These are phyloP conservation scores for Palythoa caribaeorum DNA, from an alignment of 92 coral and sea anemone species.

Conservation along the genomic window DNA sequence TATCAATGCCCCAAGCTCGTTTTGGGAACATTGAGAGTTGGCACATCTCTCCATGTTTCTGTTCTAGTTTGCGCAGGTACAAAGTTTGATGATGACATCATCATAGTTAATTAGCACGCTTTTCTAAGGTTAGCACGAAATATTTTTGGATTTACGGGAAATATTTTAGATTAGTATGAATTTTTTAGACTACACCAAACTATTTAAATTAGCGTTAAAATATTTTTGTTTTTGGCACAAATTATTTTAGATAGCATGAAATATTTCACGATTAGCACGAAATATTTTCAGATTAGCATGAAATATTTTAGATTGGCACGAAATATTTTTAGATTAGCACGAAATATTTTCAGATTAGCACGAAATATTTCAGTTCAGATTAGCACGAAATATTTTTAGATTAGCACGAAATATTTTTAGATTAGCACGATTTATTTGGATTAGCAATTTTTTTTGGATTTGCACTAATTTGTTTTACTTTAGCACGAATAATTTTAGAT, in stretches of 20 bases:
- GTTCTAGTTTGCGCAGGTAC: no score
- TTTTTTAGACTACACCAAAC: no score
- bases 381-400: neutral
- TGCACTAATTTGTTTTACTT: no score
- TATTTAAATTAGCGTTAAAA: no score
- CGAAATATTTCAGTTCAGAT: neutral
- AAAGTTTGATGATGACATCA: no score
- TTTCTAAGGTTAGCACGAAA: neutral
- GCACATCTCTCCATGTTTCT: no score
- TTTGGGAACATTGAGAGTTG: no score
- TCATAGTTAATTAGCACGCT: no score
- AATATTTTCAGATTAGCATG: neutral
- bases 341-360: neutral
- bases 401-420: neutral
- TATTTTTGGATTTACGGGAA: neutral
- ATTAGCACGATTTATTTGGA: neutral
- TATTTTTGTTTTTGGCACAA: no score
- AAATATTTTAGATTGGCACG: neutral
- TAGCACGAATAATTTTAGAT: neutral
- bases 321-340: neutral
- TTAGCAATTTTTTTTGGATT: neutral
- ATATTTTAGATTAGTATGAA: neutral
- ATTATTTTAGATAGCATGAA: neutral
- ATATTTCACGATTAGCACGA: neutral
- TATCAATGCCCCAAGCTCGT: no score